Evolutionary conservation across 2,888 invertebrate species (phyloP).

Genomic region (Lampropteryx suffumata): DNA sequence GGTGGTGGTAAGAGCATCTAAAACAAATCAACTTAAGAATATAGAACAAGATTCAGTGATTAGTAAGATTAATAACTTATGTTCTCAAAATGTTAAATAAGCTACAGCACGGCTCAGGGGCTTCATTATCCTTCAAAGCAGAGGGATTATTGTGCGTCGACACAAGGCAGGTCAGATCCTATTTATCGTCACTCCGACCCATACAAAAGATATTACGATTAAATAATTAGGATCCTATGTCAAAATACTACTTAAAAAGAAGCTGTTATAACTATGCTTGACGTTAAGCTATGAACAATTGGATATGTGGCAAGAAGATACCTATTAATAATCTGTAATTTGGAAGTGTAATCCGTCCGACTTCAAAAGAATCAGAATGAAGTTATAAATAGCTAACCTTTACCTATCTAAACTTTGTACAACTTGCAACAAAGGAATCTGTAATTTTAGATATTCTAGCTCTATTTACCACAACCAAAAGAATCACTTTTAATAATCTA

Average conservation of each 20-base stretch:
- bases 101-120: conserved; percentile 11
- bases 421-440: no score
- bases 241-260: conserved; percentile 68
- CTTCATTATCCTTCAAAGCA: conserved; percentile 47
- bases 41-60: no score
- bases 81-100: not conserved
- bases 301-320: conserved; percentile 50
- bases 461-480: no score
- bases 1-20: no score
- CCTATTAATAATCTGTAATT: conserved; percentile 43
- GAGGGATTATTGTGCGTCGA: conserved; percentile 53
- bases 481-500: no score
- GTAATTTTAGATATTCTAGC: no score
- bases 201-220: conserved; percentile 68
- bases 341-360: not conserved
- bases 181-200: conserved; percentile 48
- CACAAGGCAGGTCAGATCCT: conserved; percentile 48
- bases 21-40: no score
- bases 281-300: conserved; percentile 59
- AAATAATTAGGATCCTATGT: conserved; percentile 76
- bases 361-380: no score
- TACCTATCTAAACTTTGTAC: no score
- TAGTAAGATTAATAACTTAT: no score
- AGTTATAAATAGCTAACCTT: no score
- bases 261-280: conserved; percentile 53